phyloP scores from a whole-genome alignment of 2,113 vertebrate species.

The Tupaia tana region DNA sequence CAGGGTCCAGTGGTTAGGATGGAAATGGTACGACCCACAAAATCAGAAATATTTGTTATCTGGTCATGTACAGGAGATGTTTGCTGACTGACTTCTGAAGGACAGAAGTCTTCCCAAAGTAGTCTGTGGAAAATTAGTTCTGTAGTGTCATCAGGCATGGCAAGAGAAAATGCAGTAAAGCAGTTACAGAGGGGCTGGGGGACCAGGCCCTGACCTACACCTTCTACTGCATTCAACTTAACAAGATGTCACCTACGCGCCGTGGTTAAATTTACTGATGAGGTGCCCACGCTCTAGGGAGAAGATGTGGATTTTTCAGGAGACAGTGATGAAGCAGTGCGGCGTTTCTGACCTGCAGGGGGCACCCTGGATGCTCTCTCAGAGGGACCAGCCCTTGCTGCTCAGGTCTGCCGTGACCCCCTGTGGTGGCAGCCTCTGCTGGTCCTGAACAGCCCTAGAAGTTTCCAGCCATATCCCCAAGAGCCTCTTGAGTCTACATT shows the following conservation, averaged over 20 bases:
- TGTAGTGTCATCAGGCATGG: neutral
- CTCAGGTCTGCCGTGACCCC: neutral
- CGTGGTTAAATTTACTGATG: neutral
- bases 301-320: neutral
- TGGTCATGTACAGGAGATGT: neutral
- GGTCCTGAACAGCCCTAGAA: neutral
- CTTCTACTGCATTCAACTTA: neutral
- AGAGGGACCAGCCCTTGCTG: too few species aligned
- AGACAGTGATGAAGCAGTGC: neutral
- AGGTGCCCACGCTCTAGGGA: neutral
- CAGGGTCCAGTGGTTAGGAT: neutral
- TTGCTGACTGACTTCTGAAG: neutral
- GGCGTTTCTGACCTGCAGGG: neutral
- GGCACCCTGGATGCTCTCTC: neutral
- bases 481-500: neutral
- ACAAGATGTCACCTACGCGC: neutral
- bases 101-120: neutral
- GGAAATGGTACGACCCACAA: neutral
- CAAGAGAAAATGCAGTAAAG: neutral
- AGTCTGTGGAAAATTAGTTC: neutral
- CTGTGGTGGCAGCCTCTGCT: neutral
- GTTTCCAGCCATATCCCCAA: neutral
- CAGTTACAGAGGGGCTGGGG: fast-evolving
- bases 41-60: neutral
- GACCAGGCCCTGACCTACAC: neutral